A percentile compares a stretch with the other conserved stretches of the same genome.
Conservation (phyloP, 2,113 vertebrate genomes). For the Chaetura pelagica region DNA sequence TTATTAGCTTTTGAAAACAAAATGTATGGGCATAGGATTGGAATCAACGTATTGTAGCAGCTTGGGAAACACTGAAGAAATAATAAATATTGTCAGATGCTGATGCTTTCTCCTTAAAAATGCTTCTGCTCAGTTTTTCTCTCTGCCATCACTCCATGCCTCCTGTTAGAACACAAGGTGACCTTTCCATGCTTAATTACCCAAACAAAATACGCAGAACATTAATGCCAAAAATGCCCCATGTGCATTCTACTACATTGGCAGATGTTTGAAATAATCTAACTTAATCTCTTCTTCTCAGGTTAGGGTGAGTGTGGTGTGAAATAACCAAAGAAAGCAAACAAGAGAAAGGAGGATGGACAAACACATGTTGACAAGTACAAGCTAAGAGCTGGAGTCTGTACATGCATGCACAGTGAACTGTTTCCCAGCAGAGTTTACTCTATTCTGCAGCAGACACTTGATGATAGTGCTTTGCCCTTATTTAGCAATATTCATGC, state of each 20-base stretch:
- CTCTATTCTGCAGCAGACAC: not conserved
- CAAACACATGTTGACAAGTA: not conserved
- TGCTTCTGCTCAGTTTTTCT: slow-evolving; percentile 38
- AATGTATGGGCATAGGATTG: not conserved
- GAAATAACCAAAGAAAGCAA: slow-evolving; percentile 24
- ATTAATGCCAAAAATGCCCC: slow-evolving; percentile 52
- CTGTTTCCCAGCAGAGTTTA: not conserved
- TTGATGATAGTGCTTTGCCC: not conserved
- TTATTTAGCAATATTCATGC: not conserved
- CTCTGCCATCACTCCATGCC: not conserved
- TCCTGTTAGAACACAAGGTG: slow-evolving; percentile 59
- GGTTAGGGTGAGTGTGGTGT: not conserved
- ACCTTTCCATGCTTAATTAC: slow-evolving; percentile 76
- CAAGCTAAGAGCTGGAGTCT: not conserved
- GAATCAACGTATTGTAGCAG: not conserved
- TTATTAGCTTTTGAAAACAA: not conserved
- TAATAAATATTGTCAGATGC: slow-evolving; percentile 19
- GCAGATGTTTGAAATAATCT: slow-evolving; percentile 51
- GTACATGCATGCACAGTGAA: not conserved
- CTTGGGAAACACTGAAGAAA: slow-evolving; percentile 3
- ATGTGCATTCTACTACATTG: slow-evolving; percentile 26
- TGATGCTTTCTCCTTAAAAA: slow-evolving; percentile 45
- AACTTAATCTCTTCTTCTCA: slow-evolving; percentile 12
- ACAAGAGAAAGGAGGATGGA: not conserved
- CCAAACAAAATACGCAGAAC: slow-evolving; percentile 55